Evolutionary conservation across 2,113 vertebrate species (phyloP), one percentile per base, ranked within the genome.

Genomic region (Columba janthina): DNA sequence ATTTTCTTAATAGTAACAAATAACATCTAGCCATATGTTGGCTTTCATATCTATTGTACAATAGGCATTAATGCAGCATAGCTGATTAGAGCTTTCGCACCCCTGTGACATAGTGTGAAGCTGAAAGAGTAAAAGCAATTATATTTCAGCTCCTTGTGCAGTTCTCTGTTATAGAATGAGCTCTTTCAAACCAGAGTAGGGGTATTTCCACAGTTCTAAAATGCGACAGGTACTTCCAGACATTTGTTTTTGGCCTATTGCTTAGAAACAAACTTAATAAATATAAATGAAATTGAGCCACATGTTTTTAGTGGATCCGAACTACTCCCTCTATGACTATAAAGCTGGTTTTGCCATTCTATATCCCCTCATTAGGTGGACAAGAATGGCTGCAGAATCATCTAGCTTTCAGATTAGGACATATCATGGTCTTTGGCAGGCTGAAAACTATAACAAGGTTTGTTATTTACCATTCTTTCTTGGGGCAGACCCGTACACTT

Each of bases 221-320:
- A 50, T 34, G 31, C 34, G 22, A 15, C 48, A 44, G 50, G 54
- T 74, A 31, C 70, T 93, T 88, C 20, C 72, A 84, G 65, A 15
- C 21, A 64, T 67, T 53, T 0, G 0, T 1, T 85, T 81, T 71
- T 67, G 34, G 65, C 40, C 24, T 61, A 40, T 36, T 90, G 57
- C 79, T 83, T 60, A 71, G 69, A 92, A 92, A 77, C 22, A 86
- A 71, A 67, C 42, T 73, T 72, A 95, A 88, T 79, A 89, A 53
- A 80, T 87, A 80, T 34, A 77, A 74, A 92, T 56, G 38, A 91
- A 84, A 26, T 70, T 80, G 57, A 86, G 21, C 24, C 36, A 86
- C 17, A 1, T 54, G 44, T 72, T 80, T 90, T 89, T 50, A 86
- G 61, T 3, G 5, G 44, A 36, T 62, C 44, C 2, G 2, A 69